Percentiles rank a stretch among this genome's conserved stretches.
These are phyloP conservation scores for Ichneumoninae sp. DNA, from an alignment of 2,888 invertebrate genomes.

Conservation along the genomic window DNA sequence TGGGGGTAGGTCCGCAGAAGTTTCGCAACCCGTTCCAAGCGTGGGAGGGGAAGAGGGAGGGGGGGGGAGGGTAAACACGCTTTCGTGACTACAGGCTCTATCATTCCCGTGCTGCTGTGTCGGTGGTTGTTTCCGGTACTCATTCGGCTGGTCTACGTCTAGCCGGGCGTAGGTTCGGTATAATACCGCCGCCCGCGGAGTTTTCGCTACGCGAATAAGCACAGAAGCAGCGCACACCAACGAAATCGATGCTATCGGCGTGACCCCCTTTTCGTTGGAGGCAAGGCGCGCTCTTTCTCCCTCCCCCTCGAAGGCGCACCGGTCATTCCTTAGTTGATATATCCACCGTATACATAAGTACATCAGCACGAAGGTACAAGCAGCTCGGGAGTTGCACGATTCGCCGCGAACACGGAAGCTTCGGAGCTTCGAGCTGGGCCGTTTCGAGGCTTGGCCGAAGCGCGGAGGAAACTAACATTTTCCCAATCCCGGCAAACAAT, in stretches of 20 bases:
- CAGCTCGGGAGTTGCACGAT: constrained; percentile 14
- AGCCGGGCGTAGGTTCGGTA: not conserved
- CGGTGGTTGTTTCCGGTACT: constrained; percentile 29
- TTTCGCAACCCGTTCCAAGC: constrained; percentile 31
- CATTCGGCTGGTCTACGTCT: constrained; percentile 5
- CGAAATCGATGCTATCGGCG: constrained; percentile 69
- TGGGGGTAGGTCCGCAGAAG: constrained; percentile 15
- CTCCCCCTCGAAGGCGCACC: constrained; percentile 3
- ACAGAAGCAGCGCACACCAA: constrained; percentile 39
- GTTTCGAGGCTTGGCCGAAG: not conserved
- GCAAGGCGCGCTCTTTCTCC: constrained; percentile 8
- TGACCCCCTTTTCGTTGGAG: constrained; percentile 68
- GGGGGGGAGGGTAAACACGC: constrained; percentile 39
- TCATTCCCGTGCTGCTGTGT: constrained; percentile 22
- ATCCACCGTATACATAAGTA: not conserved
- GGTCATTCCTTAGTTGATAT: not conserved
- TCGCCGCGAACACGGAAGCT: constrained; percentile 13
- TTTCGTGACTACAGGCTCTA: constrained; percentile 58
- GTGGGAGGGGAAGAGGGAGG: constrained; percentile 15
- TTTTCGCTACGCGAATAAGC: constrained; percentile 43
- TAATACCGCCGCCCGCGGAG: constrained; percentile 4
- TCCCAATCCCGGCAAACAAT: not conserved
- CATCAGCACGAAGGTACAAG: constrained; percentile 9
- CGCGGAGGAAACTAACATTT: not conserved
- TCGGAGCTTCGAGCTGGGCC: not conserved